phyloP scores from a whole-genome alignment of 2,113 vertebrate genomes.

The Oreochromis aureus region DNA sequence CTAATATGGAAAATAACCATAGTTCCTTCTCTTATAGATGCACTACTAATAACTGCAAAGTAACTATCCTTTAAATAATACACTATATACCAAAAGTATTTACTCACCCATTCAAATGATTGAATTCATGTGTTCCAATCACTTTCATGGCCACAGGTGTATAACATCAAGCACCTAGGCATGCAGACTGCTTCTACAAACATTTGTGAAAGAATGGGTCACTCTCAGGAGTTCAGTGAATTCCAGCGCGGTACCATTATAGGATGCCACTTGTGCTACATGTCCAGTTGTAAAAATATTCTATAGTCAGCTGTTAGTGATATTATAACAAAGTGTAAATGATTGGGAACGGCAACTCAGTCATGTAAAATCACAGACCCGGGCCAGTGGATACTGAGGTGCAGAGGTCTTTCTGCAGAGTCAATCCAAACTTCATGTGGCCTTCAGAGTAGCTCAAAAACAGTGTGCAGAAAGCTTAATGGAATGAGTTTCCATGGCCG shows the following conservation, averaged over 20 bases:
- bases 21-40: neutral
- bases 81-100: neutral
- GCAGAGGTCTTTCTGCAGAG: neutral
- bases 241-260: neutral
- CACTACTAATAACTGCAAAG: neutral
- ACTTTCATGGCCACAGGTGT: neutral
- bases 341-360: neutral
- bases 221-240: neutral
- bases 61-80: neutral
- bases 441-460: neutral
- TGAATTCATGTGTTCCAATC: neutral
- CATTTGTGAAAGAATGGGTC: neutral
- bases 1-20: neutral
- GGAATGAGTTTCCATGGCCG: neutral
- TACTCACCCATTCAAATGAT: neutral
- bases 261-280: neutral
- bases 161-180: neutral
- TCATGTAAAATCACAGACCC: neutral
- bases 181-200: neutral
- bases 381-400: neutral
- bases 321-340: neutral
- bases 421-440: neutral
- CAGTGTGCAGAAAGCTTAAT: neutral
- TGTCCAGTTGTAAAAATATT: neutral
- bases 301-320: neutral